Base-by-base conservation (phyloP, 64 coral and sea anemone species). In the Anthopleura sola region DNA sequence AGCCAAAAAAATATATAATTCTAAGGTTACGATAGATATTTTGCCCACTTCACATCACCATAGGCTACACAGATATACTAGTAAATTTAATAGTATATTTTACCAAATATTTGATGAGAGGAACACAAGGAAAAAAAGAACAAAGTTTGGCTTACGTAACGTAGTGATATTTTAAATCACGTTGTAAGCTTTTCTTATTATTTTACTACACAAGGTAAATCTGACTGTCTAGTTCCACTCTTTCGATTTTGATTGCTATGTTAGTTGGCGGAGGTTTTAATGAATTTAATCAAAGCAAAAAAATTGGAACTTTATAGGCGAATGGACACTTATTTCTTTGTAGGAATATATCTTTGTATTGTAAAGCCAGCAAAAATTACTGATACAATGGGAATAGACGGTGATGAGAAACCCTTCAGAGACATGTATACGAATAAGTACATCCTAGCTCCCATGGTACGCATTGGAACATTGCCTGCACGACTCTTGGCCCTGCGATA, bases 401-500 rank as follows among this genome's bases (percentile, higher is more conserved):
- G 28, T 32, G 66, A 34, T 34, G 13, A 71, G 12, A 71, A 71
- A 32, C 34, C 29, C 24, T 71, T 14, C 37, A 81, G 38, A 81
- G n/a, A 58, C 1, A 83, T 50, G 31, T 99, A 94, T 40, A 76
- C 60, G 34, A 85, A 83, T 20, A 94, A 92, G 82, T 60, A 87
- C 20, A 94, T 99, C 60, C 78, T 99, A 32, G 97, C 97, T 28
- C 97, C 97, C 3, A 99, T 99, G 97, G 97, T 99, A 17, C 75
- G 96, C n/a, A 78, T 98, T 40, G 96, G 96, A 19, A 92, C 89
- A 21, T 50, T 98, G 48, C 96, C 96, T 48, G 84, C 85, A 24
- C 64, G 96, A 82, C 80, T 98, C 5, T 66, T 98, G 24, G 93
- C 96, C 5, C 84, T 98, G 2, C 91, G 85, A 55, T 98, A 98